Evolutionary conservation across 2,113 vertebrate species (phyloP).

Genomic region (Alethe diademata): DNA sequence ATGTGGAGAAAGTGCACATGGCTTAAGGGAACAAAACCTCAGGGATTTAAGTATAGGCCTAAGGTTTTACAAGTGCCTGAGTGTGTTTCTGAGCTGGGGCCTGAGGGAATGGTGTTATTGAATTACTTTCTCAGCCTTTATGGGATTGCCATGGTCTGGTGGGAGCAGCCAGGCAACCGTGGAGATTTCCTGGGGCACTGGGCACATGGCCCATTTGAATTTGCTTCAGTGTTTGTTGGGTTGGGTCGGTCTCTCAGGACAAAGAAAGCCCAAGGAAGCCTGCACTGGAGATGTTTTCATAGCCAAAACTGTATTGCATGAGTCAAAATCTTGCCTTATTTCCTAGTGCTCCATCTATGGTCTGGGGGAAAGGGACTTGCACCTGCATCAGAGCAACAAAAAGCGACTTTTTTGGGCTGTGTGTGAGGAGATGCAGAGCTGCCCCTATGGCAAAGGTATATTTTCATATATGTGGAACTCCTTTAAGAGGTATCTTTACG

Average conservation of each 20-base stretch:
- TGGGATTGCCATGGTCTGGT: background rate
- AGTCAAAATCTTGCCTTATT: background rate
- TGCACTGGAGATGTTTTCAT: background rate
- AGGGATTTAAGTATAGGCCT: background rate
- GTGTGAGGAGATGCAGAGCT: background rate
- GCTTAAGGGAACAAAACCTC: background rate
- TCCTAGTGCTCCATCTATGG: background rate
- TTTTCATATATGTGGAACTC: background rate
- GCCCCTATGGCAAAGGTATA: background rate
- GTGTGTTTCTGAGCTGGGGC: background rate
- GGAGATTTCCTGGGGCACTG: background rate
- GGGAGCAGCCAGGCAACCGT: background rate
- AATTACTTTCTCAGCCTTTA: background rate
- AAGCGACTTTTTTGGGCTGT: background rate
- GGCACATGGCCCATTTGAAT: fast-evolving
- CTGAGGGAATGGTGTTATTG: background rate
- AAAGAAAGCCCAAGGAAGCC: background rate
- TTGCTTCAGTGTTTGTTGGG: background rate
- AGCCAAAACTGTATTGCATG: background rate
- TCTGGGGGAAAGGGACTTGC: background rate
- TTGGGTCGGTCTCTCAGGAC: background rate
- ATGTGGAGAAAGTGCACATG: fast-evolving
- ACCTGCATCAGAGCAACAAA: background rate
- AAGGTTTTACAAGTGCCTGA: background rate
- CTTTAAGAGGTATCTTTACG: fast-evolving